phyloP scores from a whole-genome alignment of 2,113 vertebrate species.

The Aythya baeri region DNA sequence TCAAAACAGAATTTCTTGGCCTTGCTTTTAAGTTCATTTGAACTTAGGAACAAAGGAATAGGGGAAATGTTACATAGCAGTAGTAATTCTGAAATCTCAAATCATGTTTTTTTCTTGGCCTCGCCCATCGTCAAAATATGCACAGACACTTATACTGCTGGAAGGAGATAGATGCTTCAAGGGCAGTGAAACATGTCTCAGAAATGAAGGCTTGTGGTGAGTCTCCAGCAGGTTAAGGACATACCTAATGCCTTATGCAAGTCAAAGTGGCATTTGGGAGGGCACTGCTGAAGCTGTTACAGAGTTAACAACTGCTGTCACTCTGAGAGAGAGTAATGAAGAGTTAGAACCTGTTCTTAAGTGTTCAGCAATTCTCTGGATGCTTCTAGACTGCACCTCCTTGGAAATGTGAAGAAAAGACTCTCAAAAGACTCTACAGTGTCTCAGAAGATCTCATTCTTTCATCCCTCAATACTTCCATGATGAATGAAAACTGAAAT shows the following conservation, averaged over 20 bases:
- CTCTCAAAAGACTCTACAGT: not conserved
- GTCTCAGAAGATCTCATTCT: not conserved
- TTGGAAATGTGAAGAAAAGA: not conserved
- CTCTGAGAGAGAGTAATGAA: not conserved
- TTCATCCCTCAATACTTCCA: not conserved
- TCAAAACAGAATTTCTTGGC: not conserved
- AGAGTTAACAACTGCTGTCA: not conserved
- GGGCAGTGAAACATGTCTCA: not conserved
- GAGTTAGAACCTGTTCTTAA: not conserved
- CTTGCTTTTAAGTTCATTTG: not conserved
- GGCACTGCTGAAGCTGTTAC: not conserved
- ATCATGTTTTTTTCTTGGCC: not conserved
- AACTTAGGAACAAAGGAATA: not conserved
- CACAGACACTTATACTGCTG: not conserved
- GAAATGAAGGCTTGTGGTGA: not conserved
- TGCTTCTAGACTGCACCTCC: not conserved
- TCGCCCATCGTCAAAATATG: not conserved
- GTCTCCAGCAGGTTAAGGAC: not conserved
- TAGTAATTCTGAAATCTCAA: not conserved
- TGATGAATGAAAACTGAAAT: not conserved
- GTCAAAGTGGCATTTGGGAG: not conserved
- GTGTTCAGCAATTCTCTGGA: not conserved
- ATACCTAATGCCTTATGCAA: not conserved
- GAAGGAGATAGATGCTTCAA: not conserved
- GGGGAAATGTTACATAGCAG: not conserved